Conservation (phyloP, 2,888 invertebrate genomes). For the Noctua janthe region DNA sequence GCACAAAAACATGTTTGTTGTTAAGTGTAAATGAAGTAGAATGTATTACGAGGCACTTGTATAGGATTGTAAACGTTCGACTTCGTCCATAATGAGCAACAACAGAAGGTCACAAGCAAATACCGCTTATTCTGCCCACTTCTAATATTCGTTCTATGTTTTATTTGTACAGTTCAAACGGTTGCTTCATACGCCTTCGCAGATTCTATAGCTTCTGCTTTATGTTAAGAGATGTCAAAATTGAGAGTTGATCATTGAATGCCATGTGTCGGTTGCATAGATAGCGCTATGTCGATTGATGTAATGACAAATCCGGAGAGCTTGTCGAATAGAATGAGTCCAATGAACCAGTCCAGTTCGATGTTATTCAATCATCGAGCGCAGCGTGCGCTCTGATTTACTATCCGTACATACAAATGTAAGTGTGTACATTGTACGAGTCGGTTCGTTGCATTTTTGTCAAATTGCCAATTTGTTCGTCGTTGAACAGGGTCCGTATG, state of each 20-base stretch:
- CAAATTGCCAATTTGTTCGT: conserved; percentile 84
- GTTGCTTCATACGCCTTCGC: conserved; percentile 40
- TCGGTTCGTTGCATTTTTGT: conserved; percentile 83
- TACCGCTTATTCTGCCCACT: conserved; percentile 55
- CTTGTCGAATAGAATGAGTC: conserved; percentile 73
- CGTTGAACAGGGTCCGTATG: conserved; percentile 69
- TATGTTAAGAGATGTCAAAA: conserved; percentile 37
- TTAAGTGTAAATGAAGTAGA: conserved; percentile 40
- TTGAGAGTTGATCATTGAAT: conserved; percentile 21
- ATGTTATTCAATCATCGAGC: conserved; percentile 74
- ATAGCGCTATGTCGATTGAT: conserved; percentile 37
- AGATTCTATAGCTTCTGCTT: conserved; percentile 28
- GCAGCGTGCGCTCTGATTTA: conserved; percentile 65
- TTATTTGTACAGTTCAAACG: conserved; percentile 37
- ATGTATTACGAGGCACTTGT: conserved; percentile 41
- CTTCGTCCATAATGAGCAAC: conserved; percentile 49
- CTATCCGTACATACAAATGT: conserved; percentile 41
- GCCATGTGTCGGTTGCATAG: conserved; percentile 34
- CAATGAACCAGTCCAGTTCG: conserved; percentile 77
- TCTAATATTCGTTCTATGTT: conserved; percentile 45
- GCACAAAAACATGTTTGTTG: conserved; percentile 32
- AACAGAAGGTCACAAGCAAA: conserved; percentile 60
- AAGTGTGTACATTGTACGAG: conserved; percentile 68
- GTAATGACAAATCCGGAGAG: conserved; percentile 56
- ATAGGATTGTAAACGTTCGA: conserved; percentile 48